These are phyloP conservation scores for Drosophila kohkoa DNA, from an alignment of 1,140 invertebrate genomes.

Conservation along the genomic window DNA sequence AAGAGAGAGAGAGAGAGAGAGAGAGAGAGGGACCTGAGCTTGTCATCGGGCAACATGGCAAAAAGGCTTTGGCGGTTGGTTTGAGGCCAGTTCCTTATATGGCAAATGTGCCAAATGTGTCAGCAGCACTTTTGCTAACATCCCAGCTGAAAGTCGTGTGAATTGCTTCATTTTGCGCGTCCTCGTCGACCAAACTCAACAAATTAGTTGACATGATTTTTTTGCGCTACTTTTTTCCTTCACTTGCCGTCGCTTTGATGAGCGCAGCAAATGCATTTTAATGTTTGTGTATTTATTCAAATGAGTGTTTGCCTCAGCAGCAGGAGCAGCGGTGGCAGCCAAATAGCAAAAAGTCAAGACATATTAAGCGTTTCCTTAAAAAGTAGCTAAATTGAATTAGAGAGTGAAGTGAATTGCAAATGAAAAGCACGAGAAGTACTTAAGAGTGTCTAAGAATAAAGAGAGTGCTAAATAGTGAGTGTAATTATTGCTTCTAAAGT, in stretches of 20 bases:
- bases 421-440: not conserved
- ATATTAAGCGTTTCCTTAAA: not conserved
- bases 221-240: not conserved
- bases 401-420: not conserved
- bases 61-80: constrained; percentile 2
- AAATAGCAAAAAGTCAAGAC: not conserved
- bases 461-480: not conserved
- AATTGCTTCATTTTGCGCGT: constrained; percentile 43
- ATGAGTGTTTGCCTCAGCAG: constrained; percentile 30
- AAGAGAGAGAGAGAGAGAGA: not conserved
- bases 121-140: constrained; percentile 47
- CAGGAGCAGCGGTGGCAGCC: not conserved
- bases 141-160: constrained; percentile 16
- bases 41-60: constrained; percentile 22
- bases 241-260: not conserved
- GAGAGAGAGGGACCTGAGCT: not conserved
- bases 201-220: constrained; percentile 37
- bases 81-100: constrained; percentile 21
- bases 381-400: not conserved
- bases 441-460: not conserved
- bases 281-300: constrained; percentile 35
- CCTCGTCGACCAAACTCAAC: constrained; percentile 4
- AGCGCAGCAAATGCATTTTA: constrained; percentile 29
- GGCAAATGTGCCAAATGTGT: constrained; percentile 73
- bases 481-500: too few relatives aligned